A percentile compares a stretch with the other conserved stretches of the same genome.
These are phyloP conservation scores for Eonycteris spelaea DNA, from an alignment of 2,113 vertebrate species.

Conservation along the genomic window DNA sequence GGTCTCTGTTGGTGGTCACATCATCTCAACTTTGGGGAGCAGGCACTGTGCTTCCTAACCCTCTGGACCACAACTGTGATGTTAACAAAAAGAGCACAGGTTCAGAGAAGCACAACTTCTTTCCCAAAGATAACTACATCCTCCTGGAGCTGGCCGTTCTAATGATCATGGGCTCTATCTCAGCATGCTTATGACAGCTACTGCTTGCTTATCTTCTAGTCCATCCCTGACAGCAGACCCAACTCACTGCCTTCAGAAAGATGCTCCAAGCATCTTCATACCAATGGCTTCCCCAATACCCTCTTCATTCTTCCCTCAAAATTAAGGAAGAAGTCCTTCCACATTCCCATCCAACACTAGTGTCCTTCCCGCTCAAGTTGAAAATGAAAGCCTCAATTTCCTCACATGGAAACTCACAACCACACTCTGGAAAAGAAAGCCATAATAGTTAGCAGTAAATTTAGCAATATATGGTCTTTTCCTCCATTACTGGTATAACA, in stretches of 20 bases:
- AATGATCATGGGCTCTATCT: neutral
- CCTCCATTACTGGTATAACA: neutral
- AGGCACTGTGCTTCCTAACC: neutral
- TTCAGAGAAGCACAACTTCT: neutral
- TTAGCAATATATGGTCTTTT: neutral
- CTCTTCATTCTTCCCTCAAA: neutral
- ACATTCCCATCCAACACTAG: neutral
- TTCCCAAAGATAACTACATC: neutral
- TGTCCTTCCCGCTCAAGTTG: neutral
- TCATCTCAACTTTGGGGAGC: neutral
- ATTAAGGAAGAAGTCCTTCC: neutral
- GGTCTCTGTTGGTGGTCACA: neutral
- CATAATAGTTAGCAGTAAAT: neutral
- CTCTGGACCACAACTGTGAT: neutral
- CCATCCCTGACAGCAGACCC: neutral
- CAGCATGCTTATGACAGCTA: fast-evolving
- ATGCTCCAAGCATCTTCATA: neutral
- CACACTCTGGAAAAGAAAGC: neutral
- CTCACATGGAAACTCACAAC: neutral
- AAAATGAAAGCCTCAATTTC: neutral
- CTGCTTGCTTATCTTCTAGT: neutral
- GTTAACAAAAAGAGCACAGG: neutral
- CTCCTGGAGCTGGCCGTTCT: neutral
- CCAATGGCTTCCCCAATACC: neutral
- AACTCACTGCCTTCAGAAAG: neutral